These are phyloP conservation scores for Marasmarcha lunaedactyla DNA, from an alignment of 2,888 invertebrate species.

Conservation along the genomic window DNA sequence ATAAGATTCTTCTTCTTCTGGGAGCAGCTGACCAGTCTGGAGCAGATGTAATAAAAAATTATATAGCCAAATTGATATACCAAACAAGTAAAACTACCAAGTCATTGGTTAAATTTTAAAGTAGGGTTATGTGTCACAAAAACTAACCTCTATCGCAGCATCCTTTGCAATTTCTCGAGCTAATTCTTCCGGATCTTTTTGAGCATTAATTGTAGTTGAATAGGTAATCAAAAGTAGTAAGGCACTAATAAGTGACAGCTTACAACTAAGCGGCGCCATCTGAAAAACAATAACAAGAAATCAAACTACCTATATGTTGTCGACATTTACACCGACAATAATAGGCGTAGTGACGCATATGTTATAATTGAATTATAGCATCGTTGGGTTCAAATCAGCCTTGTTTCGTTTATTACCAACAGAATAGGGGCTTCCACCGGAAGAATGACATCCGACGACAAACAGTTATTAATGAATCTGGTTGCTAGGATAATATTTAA, in stretches of 20 bases:
- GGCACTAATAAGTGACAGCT: constrained; percentile 31
- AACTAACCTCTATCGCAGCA: too few species aligned
- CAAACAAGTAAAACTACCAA: too few species aligned
- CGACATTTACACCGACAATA: background rate
- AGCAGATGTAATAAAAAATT: constrained; percentile 5
- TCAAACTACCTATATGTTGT: background rate
- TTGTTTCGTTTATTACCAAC: too few species aligned
- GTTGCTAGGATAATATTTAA: too few species aligned
- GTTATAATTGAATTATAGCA: background rate
- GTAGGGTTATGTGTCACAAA: background rate
- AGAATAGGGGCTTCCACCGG: too few species aligned
- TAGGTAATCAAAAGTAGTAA: constrained; percentile 32
- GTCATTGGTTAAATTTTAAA: too few species aligned
- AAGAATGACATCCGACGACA: too few species aligned
- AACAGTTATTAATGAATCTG: too few species aligned
- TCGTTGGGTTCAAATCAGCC: background rate
- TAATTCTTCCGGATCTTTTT: constrained; percentile 32
- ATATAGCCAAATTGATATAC: background rate
- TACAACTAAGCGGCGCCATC: constrained; percentile 47
- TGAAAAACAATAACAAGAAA: constrained; percentile 27
- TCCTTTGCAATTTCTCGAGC: too few species aligned
- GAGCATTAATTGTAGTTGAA: constrained; percentile 25
- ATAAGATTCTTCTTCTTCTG: constrained; percentile 66
- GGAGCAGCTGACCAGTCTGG: too few species aligned
- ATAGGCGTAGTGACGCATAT: background rate